These are phyloP conservation scores for Ictalurus punctatus DNA, from an alignment of 2,113 vertebrate genomes.

Conservation along the genomic window DNA sequence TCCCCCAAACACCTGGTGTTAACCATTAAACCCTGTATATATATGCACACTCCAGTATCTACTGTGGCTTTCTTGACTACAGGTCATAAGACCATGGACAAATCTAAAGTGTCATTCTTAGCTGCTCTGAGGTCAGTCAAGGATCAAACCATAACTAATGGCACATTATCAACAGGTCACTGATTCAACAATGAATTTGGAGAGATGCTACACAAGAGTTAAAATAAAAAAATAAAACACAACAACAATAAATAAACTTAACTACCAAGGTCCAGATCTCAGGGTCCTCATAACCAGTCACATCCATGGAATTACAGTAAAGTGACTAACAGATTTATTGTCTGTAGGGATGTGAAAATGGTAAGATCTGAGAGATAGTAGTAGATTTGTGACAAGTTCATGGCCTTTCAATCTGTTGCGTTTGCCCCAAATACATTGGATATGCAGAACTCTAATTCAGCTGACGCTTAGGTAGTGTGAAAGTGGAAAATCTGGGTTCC, in stretches of 20 bases:
- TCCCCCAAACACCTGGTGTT: background rate
- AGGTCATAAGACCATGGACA: background rate
- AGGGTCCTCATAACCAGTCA: background rate
- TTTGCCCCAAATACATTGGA: background rate
- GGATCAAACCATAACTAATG: background rate
- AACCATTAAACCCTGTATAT: background rate
- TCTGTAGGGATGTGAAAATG: constrained; percentile 2
- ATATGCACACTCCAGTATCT: background rate
- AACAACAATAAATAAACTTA: too few species aligned
- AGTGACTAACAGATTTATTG: background rate
- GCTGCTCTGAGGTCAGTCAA: background rate
- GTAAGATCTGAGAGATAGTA: background rate
- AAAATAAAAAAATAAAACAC: too few species aligned
- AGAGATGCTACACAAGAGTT: background rate
- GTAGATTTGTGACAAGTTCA: background rate
- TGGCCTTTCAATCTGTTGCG: background rate
- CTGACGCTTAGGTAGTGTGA: background rate
- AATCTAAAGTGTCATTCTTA: background rate
- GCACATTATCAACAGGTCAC: background rate
- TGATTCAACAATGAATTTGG: background rate
- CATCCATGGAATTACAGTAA: background rate
- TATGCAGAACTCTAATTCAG: background rate
- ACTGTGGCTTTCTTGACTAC: background rate
- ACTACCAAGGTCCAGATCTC: background rate
- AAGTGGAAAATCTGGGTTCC: background rate